Evolutionary conservation across 1,140 invertebrate species (phyloP), one percentile per base, ranked within the genome.

Genomic region (Apis florea): DNA sequence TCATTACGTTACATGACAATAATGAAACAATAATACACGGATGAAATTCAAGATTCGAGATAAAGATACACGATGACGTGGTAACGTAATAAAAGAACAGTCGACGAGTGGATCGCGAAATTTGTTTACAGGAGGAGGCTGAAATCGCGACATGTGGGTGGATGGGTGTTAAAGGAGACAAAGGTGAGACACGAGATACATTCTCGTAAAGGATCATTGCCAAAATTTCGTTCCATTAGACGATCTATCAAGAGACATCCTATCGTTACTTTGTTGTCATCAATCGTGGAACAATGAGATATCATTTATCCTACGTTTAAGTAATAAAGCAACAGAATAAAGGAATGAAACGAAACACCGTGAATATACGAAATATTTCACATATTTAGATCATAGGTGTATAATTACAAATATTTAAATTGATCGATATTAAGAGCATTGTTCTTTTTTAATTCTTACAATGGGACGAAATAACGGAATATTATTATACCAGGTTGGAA

Each of bases 101-200:
- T 47, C 40, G 47, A 49, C 21, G 11, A 12, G 21, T 3, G 47
- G 24, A 31, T 53, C 47, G 26, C 11, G n/a, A 21, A 63, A 74
- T 74, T 51, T 74, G 31, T 74, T 63, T 63, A 51, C 11, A 26
- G 59, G 59, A 26, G 13, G 21, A 11, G 24, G 9, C 10, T 53
- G 51, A 79, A 79, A 71, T 63, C 56, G 56, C 24, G 47, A 59
- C 49, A 63, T 49, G 77, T 79, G 77, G 21, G 49, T 59, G 40
- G n/a, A 1, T n/a, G 21, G 10, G 8, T 21, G 24, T 1, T 26
- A 59, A 73, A 51, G 53, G n/a, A 63, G 24, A 21, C 15, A 51
- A 70, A 54, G 58, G 24, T 40, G 21, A 59, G 13, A 15, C 58
- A 13, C 24, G 53, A 40, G 53, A 61, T 15, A 59, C 21, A 19